Base-by-base conservation (phyloP, 2,888 invertebrate genomes). In the Athalia rosae region DNA sequence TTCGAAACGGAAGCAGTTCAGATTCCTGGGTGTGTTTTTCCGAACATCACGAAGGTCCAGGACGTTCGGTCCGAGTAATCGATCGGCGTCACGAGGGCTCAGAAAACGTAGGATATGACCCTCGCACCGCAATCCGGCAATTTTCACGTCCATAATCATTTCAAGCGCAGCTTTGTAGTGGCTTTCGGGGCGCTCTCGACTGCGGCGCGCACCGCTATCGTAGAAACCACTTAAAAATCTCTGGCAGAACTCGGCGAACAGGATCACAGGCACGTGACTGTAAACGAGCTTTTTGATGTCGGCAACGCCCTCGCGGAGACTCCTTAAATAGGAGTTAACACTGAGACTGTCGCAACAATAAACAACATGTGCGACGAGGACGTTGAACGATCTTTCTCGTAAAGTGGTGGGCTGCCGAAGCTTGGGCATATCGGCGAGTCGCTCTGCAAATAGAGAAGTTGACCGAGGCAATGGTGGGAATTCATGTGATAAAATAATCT, bases 81-180 rank as follows among this genome's bases (percentile, higher is more conserved):
- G 13, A 43, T 71, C 56, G 13, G 58, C 56, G 0, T 71, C 71
- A 5, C 15, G 50, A 4, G 45, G 5, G 13, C 58, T 58, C 45
- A 71, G 58, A 15, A 50, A 71, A 8, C 71, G 58, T 13, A 43
- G 41, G 45, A 71, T 71, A 45, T 41, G 8, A 45, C 71, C 45
- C 7, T 58, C 56, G 58, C 43, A 71, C 45, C 11, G 8, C 7
- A 71, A 43, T 58, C 71, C 71, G 13, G 58, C 13, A 41, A 45
- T 58, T 41, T 71, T 41, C 13, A 71, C 13, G 15, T 71, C 71
- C 71, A 71, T 71, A 45, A 58, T 15, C 4, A 71, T 58, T 58
- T 71, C 71, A 4, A 71, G 45, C 4, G 13, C 71, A 45, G 56
- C 58, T 58, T 45, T 71, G 45, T 58, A 5, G 28, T 71, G 71